These are phyloP conservation scores for Synergus umbraculus DNA, from an alignment of 2,888 invertebrate genomes.

Conservation along the genomic window DNA sequence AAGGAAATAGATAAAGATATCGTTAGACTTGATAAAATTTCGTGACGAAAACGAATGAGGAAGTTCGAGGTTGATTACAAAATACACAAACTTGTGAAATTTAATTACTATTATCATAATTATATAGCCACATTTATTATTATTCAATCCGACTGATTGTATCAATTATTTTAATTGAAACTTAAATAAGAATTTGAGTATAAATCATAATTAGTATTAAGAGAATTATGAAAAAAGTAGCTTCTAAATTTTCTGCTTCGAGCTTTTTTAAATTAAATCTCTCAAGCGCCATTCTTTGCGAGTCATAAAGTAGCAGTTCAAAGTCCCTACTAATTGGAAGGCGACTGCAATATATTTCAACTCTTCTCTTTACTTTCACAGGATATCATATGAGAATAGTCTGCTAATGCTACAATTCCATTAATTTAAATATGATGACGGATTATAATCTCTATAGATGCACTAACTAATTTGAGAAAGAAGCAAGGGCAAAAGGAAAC, in stretches of 20 bases:
- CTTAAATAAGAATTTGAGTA: too few relatives aligned
- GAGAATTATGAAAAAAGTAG: neutral
- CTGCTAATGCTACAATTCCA: neutral
- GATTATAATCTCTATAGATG: neutral
- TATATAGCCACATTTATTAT: too few relatives aligned
- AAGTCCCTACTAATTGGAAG: constrained; percentile 16
- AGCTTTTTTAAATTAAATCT: constrained; percentile 6
- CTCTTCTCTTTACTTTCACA: constrained; percentile 1
- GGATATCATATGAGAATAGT: neutral
- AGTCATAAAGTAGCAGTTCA: neutral
- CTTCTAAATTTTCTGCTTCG: constrained; percentile 1
- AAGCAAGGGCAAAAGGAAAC: constrained; percentile 29
- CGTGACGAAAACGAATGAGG: neutral
- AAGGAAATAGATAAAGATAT: constrained; percentile 27
- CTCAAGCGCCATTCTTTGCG: neutral
- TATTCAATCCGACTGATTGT: too few relatives aligned
- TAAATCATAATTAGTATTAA: neutral
- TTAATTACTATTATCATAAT: neutral
- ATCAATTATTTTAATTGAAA: too few relatives aligned
- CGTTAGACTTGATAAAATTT: constrained; percentile 15
- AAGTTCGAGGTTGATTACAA: neutral
- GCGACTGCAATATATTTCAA: neutral
- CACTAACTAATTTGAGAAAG: constrained; percentile 19
- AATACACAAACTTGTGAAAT: neutral
- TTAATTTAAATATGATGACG: constrained; percentile 10